Evolutionary conservation across 2,888 invertebrate species (phyloP).

Genomic region (Balanococcus diminutus): DNA sequence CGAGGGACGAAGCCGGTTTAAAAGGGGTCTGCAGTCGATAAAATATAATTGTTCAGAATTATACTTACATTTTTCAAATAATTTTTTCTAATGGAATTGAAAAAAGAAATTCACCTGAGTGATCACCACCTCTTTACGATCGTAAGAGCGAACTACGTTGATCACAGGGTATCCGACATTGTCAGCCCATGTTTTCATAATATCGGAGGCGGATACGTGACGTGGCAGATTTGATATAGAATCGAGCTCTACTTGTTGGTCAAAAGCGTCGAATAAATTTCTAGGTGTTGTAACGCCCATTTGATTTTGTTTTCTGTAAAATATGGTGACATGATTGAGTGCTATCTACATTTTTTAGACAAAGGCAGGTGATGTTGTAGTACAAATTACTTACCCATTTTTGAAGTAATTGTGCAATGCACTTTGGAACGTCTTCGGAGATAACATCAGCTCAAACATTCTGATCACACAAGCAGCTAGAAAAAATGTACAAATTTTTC

Average conservation of each 20-base stretch:
- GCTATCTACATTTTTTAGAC: too few relatives aligned
- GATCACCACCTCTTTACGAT: not conserved
- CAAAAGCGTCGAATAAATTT: conserved; percentile 55
- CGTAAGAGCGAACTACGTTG: conserved; percentile 63
- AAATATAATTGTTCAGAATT: too few relatives aligned
- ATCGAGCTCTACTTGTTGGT: conserved; percentile 62
- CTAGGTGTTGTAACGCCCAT: conserved; percentile 57
- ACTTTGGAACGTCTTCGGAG: conserved; percentile 64
- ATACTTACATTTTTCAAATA: not conserved
- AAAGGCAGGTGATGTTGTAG: too few relatives aligned
- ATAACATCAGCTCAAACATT: conserved; percentile 72
- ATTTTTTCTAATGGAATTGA: not conserved
- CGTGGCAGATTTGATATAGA: conserved; percentile 5
- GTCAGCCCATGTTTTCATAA: conserved; percentile 76
- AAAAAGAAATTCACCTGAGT: not conserved
- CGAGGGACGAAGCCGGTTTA: not conserved
- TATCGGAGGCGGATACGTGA: conserved; percentile 62
- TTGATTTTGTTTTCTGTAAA: not conserved
- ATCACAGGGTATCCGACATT: conserved; percentile 75
- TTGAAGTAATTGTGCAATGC: conserved; percentile 66
- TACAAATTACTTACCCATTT: not conserved
- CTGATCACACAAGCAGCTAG: conserved; percentile 68
- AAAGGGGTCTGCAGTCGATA: not conserved
- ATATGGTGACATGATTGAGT: too few relatives aligned
- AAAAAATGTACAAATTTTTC: too few relatives aligned